Base-by-base conservation (phyloP, 2,113 vertebrate species). In the Odontesthes bonariensis region DNA sequence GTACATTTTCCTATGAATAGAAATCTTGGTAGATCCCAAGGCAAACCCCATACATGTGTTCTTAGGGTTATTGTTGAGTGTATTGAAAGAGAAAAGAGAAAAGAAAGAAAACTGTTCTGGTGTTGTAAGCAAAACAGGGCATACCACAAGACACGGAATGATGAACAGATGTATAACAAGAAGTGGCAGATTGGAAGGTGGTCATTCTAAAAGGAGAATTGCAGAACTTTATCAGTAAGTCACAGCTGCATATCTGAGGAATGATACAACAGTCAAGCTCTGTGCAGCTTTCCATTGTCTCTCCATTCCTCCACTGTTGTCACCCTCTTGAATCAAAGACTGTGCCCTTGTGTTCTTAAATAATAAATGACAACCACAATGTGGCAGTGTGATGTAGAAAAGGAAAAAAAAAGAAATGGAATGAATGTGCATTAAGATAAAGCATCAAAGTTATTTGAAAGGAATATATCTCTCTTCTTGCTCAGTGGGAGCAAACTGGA, bases 351-450 rank as follows among this genome's bases (percentile, higher is more conserved):
- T 62, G 44, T 65, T 69, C 22, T 71, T 76, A 62, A 60, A 82
- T 84, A 79, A 81, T 84, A 68, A 59, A 86, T 46, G 67, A 27
- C 40, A 49, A 47, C n/a, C 38, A 40, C 52, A 65, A 51, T 59
- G 61, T 47, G 66, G 49, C 52, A 22, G 44, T 52, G 47, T 73
- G 67, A 67, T 58, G 52, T 47, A 13, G 35, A 38, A 38, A 8
- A 53, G 46, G 19, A 53, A 78, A 74, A 62, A 35, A 19, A 67
- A 60, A 38, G 35, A 38, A 3, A 56, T 13, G 27, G 63, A 58
- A 74, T 68, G 49, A 79, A 81, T 74, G 62, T 71, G 55, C 51
- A 63, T 33, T 38, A 51, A n/a, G 49, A 64, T 44, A 76, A 38
- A 55, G 57, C 35, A 49, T 53, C 72, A 13, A 51, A 56, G 35